Base-by-base conservation (phyloP, 2,888 invertebrate species). In the Cataglyphis albicans region DNA sequence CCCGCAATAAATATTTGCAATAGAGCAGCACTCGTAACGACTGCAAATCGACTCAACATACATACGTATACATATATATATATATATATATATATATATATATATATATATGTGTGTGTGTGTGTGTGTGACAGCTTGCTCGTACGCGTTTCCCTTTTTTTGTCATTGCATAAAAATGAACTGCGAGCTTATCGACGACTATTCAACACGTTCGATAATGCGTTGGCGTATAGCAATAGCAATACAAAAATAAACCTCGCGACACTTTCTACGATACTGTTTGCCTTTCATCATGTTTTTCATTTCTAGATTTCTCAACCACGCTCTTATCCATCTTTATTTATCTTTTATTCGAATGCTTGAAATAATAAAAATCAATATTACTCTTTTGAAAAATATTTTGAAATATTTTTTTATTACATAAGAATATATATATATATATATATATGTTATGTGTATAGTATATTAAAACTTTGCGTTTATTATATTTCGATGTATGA, bases 151-250 rank as follows among this genome's bases (percentile, higher is more conserved):
- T 52, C 21, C n/a, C 41, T 44, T 67, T 68, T 35, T 76, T 68
- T 61, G 4, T 55, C 55, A 76, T 25, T 25, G 21, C 15, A 25
- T 21, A 65, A 76, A 76, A 76, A 76, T 76, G 29, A 67, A 76
- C 55, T 41, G 55, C 67, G 55, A 67, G 76, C 55, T 76, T 76
- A 76, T 76, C 67, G 74, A 12, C 35, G 52, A 57, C 41, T 29
- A 68, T 68, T 76, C 55, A 67, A 67, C 18, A n/a, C n/a, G 76
- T n/a, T 38, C 55, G 76, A 76, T 76, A 76, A 76, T 76, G 76
- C 68, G 55, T 67, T 57, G 38, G 41, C 38, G 41, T 7, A 76
- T 7, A 76, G 55, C 68, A 76, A 68, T n/a, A 32, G 44, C 55
- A 5, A 52, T 55, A 41, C 29, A 76, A 76, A 76, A 76, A 67